Base-by-base conservation (phyloP, 2,888 invertebrate genomes). In the Lycaena phlaeas region DNA sequence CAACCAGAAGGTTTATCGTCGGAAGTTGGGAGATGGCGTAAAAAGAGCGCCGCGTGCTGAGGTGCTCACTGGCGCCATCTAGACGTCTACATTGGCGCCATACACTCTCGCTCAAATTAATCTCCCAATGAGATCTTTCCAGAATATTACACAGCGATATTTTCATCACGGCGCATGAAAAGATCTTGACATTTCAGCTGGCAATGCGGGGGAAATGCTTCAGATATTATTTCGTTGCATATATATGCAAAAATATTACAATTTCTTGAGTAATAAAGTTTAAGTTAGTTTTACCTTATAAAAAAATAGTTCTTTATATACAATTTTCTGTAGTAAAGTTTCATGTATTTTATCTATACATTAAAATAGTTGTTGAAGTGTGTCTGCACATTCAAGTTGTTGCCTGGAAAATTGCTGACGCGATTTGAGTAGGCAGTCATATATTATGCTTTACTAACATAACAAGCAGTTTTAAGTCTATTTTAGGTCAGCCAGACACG, bases 71-170 rank as follows among this genome's bases (percentile, higher is more conserved):
- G 64, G 65, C 74, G 75, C 72, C 74, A 81, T 81, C 70, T 81
- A 82, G 82, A 82, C 82, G 82, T 82, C 82, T 82, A 81, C 71
- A 82, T 79, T 70, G 78, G 67, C 71, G 64, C 65, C 62, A 55
- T 60, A 54, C 57, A 52, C 60, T 62, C 57, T 58, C 61, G 65
- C 62, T 61, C 58, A 72, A 73, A 75, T 75, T 76, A 76, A 78
- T 77, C 75, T 73, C 55, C 47, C 48, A 43, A 49, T 46, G 63
- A 65, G 61, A 61, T 61, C 59, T 56, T 56, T 51, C 17, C 12
- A 28, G 38, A 28, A 38, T 38, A 38, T 38, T 29, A 27, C 38
- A 28, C 38, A 18, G 40, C 26, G 26, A 40, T 31, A 40, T 41
- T 45, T 46, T 38, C 43, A 43, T 39, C 47, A 43, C 43, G 44